These are phyloP conservation scores for Lysandra coridon DNA, from an alignment of 2,888 invertebrate genomes.

Conservation along the genomic window DNA sequence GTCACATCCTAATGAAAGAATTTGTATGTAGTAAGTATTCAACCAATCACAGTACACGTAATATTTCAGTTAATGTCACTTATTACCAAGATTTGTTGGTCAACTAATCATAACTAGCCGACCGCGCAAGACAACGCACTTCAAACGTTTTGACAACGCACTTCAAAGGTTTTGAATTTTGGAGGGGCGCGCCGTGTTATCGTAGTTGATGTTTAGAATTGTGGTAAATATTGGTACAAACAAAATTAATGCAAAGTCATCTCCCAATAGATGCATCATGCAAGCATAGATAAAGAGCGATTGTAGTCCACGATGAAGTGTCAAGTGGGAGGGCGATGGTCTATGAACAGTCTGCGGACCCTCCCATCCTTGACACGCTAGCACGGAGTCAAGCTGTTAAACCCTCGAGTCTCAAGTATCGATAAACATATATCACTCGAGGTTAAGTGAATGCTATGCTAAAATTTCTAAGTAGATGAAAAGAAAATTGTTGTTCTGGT, in stretches of 20 bases:
- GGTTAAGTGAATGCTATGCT: not conserved
- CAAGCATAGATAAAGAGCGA: not conserved
- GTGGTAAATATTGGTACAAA: too few species aligned
- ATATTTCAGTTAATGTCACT: too few species aligned
- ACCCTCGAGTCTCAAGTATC: not conserved
- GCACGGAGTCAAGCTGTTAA: conserved; percentile 21
- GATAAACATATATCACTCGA: not conserved
- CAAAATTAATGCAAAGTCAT: not conserved
- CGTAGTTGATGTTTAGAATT: too few species aligned
- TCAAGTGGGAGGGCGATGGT: conserved; percentile 25
- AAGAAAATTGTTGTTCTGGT: not conserved
- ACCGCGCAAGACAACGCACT: too few species aligned
- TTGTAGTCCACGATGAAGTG: not conserved
- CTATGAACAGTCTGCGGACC: conserved; percentile 37
- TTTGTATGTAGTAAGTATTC: too few species aligned
- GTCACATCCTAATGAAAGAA: too few species aligned
- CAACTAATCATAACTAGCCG: too few species aligned
- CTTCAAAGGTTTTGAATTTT: too few species aligned
- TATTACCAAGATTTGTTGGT: too few species aligned
- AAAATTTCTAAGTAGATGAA: not conserved
- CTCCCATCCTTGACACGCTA: conserved; percentile 60
- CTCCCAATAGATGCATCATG: not conserved
- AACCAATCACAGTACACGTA: too few species aligned
- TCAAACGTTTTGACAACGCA: too few species aligned
- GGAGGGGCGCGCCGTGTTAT: too few species aligned